Base-by-base conservation (phyloP, 2,113 vertebrate species). In the Cololabis saira region DNA sequence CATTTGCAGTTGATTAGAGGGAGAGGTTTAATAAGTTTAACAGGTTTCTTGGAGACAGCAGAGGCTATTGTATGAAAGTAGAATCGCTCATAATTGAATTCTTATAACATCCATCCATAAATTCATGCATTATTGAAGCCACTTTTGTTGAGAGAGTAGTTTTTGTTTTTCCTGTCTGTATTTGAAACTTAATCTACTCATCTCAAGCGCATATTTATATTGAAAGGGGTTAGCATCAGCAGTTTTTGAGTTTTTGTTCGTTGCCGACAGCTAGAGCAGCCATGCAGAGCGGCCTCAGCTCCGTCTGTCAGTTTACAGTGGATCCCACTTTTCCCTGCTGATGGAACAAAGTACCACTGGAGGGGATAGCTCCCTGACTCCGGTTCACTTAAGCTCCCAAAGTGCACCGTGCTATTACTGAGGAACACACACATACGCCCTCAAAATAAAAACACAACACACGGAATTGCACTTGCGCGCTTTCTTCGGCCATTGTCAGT, bases 311-410 rank as follows among this genome's bases (percentile, higher is more conserved):
- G 75, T 30, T 63, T 57, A 66, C 72, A 57, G 78, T 73, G 77
- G 74, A 85, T 78, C 61, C 80, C 74, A 80, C 80, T 83, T 75
- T 66, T 73, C 81, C 81, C 76, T 61, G 45, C 79, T 87, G 84
- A 83, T 76, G 65, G 78, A 87, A 83, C 77, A 81, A 77, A 86
- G 76, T 66, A 73, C 64, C 22, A 77, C 69, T 71, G 74, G 73
- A 80, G 47, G 64, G 74, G 82, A 79, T 86, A 81, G 84, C 67
- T 87, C 74, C 54, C 18, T 61, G 61, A 71, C 24, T 82, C 53
- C 51, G 67, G 50, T 83, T 64, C 54, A 74, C 64, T 78, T 65
- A 58, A 72, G 14, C 53, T 77, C 53, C 57, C 22, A 37, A 62
- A 55, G 49, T 72, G 52, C 60, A 71, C 42, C 12, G 11, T 54